phyloP scores from a whole-genome alignment of 30 jellyfish, hydroid and myxozoan genomes.

The Pseudorhiza aurosa region DNA sequence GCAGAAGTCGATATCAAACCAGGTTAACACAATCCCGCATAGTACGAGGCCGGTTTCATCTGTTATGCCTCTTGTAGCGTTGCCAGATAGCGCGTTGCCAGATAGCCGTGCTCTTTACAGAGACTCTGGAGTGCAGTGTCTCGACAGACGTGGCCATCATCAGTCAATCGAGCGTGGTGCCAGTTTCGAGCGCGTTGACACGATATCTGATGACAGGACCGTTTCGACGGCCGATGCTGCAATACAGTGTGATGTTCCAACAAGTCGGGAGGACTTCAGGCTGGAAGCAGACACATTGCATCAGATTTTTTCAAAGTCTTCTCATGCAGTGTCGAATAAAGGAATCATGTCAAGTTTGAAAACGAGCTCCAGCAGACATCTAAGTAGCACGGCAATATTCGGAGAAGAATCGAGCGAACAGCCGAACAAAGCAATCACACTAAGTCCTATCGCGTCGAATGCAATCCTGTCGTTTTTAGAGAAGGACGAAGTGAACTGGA shows the following conservation, averaged over 20 bases:
- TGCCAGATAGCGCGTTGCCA: slow-evolving; percentile 1
- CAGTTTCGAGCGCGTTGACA: slow-evolving; percentile 5
- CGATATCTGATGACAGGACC: not conserved
- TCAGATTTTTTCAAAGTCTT: not conserved
- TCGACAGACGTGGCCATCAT: not conserved
- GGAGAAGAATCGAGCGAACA: slow-evolving; percentile 34
- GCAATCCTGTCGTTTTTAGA: not conserved
- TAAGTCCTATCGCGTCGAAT: slow-evolving; percentile 39
- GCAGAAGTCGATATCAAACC: not conserved
- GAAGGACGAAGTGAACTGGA: slow-evolving; percentile 16
- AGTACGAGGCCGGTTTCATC: slow-evolving; percentile 34
- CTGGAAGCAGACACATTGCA: not conserved
- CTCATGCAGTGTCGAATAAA: not conserved
- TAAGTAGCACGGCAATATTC: slow-evolving; percentile 43
- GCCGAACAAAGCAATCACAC: slow-evolving; percentile 21
- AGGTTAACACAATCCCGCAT: not conserved
- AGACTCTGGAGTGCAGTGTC: slow-evolving; percentile 49
- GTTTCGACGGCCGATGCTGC: slow-evolving; percentile 23
- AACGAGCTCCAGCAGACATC: not conserved
- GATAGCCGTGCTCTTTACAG: slow-evolving; percentile 33
- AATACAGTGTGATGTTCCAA: slow-evolving; percentile 13
- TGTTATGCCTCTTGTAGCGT: slow-evolving; percentile 49
- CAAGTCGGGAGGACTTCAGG: not conserved
- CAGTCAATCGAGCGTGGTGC: slow-evolving; percentile 52
- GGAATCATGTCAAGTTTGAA: not conserved